Conservation (phyloP, 2,888 invertebrate genomes). For the Acanthoscelides obtectus region DNA sequence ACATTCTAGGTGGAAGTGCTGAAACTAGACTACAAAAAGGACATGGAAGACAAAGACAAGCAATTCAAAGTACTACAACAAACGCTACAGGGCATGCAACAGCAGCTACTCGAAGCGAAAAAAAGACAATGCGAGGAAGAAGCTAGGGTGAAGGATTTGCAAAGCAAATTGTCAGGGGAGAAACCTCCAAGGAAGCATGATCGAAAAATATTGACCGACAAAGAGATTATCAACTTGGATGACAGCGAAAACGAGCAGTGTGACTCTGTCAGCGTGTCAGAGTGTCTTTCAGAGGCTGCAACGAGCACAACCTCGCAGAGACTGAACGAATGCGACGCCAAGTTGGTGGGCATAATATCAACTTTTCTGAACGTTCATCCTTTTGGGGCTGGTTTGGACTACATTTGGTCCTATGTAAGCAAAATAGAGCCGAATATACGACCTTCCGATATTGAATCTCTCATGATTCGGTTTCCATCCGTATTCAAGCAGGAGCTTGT, state of each 20-base stretch:
- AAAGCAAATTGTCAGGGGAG: slow-evolving; percentile 34
- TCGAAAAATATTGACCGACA: slow-evolving; percentile 32
- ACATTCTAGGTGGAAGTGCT: slow-evolving; percentile 65
- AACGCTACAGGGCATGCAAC: slow-evolving; percentile 58
- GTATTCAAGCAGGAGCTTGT: slow-evolving; percentile 75
- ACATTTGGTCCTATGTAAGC: slow-evolving; percentile 86
- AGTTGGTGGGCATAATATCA: slow-evolving; percentile 79
- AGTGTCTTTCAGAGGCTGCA: slow-evolving; percentile 35
- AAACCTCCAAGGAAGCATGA: not conserved
- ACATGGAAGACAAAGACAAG: slow-evolving; percentile 78
- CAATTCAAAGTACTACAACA: slow-evolving; percentile 72
- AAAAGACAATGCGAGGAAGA: slow-evolving; percentile 54
- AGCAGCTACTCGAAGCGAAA: slow-evolving; percentile 56
- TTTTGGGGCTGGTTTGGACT: slow-evolving; percentile 84
- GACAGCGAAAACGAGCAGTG: slow-evolving; percentile 44
- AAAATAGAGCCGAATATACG: slow-evolving; percentile 69
- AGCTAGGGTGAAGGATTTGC: slow-evolving; percentile 51
- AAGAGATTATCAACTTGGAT: slow-evolving; percentile 50
- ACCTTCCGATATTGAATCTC: slow-evolving; percentile 70
- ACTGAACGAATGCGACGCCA: slow-evolving; percentile 59
- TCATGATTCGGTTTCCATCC: slow-evolving; percentile 72
- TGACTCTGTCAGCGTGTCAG: slow-evolving; percentile 33
- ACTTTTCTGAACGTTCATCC: slow-evolving; percentile 92
- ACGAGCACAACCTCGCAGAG: slow-evolving; percentile 3
- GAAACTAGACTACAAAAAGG: slow-evolving; percentile 73